Evolutionary conservation across 2,797 vertebrate genomes (phyloP).

Genomic region (Todus mexicanus): DNA sequence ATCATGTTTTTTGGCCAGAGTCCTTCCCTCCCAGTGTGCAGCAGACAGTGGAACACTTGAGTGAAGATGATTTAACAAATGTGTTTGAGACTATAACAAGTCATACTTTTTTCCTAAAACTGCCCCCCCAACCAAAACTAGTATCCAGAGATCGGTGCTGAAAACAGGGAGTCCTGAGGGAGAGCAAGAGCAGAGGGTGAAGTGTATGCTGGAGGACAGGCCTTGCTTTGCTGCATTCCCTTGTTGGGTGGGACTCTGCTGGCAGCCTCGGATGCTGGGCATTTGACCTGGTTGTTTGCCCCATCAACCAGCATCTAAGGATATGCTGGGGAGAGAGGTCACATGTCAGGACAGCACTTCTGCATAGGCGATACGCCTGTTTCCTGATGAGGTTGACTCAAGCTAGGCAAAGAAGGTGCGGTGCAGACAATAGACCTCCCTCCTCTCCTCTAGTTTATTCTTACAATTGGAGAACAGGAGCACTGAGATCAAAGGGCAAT

Average conservation of each 20-base stretch:
- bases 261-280: neutral
- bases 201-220: neutral
- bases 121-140: neutral
- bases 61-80: neutral
- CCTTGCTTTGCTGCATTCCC: neutral
- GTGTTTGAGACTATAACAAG: neutral
- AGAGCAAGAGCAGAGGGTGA: neutral
- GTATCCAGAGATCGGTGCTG: neutral
- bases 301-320: neutral
- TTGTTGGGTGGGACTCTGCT: neutral
- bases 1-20: neutral
- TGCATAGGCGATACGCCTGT: fast-evolving
- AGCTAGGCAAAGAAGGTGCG: neutral
- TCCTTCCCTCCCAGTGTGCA: neutral
- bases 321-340: neutral
- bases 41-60: neutral
- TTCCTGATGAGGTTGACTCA: neutral
- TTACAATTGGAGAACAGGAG: neutral
- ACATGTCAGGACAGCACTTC: neutral
- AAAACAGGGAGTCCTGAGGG: neutral
- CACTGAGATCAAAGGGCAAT: neutral
- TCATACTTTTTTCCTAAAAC: neutral
- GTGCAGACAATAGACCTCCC: neutral
- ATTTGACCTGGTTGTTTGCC: neutral
- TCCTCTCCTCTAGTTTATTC: neutral